Percentiles rank a stretch among this genome's conserved stretches.
Evolutionary conservation across 2,888 invertebrate genomes (phyloP).

Genomic region (Diloba caeruleocephala): DNA sequence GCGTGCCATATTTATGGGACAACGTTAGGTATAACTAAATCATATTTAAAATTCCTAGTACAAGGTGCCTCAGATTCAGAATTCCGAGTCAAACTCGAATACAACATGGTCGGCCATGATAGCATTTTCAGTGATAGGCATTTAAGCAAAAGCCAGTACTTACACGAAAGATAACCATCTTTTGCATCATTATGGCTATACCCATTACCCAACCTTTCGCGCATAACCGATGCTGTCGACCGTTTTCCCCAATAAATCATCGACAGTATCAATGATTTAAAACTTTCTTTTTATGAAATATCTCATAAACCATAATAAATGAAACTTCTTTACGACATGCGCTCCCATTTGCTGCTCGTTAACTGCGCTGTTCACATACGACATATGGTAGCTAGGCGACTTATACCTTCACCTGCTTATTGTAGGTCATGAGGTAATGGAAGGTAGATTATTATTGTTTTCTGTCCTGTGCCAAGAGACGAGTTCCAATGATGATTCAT

Average conservation of each 20-base stretch:
- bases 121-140: constrained; percentile 5
- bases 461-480: constrained; percentile 76
- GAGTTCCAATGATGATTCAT: constrained; percentile 79
- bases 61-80: constrained; percentile 24
- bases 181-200: constrained; percentile 17
- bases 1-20: constrained; percentile 61
- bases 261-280: constrained; percentile 33
- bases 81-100: constrained; percentile 1
- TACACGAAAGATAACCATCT: constrained; percentile 29
- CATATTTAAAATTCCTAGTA: constrained; percentile 40
- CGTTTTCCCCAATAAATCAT: constrained; percentile 43
- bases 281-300: constrained; percentile 51
- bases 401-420: constrained; percentile 66
- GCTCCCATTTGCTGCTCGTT: constrained; percentile 49
- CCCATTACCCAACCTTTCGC: constrained; percentile 29
- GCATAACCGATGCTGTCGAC: constrained; percentile 27
- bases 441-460: constrained; percentile 70
- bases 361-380: constrained; percentile 63
- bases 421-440: constrained; percentile 69
- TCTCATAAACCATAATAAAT: constrained; percentile 34
- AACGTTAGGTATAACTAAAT: constrained; percentile 50
- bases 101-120: constrained; percentile 2
- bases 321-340: constrained; percentile 34
- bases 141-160: constrained; percentile 16
- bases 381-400: constrained; percentile 60